A percentile compares a stretch with the other conserved stretches of the same genome.
Conservation (phyloP, 2,113 vertebrate genomes). For the Hepsetus odoe region DNA sequence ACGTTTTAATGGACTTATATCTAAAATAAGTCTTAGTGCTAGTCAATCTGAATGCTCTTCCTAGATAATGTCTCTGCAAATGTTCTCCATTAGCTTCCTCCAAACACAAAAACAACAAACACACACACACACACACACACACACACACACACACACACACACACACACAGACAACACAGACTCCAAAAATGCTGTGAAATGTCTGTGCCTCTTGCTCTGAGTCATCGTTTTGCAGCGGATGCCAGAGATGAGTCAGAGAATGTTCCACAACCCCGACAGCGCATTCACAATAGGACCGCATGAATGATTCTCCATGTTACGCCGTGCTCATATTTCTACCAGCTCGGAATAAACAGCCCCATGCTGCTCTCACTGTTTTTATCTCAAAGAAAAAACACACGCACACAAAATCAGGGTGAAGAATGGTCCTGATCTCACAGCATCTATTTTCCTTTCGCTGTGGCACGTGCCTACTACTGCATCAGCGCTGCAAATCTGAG, state of each 20-base stretch:
- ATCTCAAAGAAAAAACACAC: neutral
- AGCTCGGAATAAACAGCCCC: conserved; percentile 36
- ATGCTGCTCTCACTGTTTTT: neutral
- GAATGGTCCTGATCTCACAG: neutral
- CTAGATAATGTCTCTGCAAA: neutral
- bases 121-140: conserved; percentile 36
- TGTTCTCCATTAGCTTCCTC: neutral
- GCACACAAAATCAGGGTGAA: neutral
- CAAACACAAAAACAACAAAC: conserved; percentile 18
- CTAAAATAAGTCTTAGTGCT: no score
- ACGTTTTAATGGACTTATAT: no score
- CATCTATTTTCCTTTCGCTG: conserved; percentile 1
- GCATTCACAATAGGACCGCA: conserved; percentile 55
- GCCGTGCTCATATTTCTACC: conserved; percentile 51
- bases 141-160: conserved; percentile 41
- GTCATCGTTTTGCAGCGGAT: conserved; percentile 79
- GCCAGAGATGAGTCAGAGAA: conserved; percentile 86
- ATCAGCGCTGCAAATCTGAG: neutral
- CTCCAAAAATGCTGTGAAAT: conserved; percentile 50
- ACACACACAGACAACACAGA: conserved; percentile 32
- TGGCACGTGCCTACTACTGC: neutral
- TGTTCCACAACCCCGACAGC: conserved; percentile 72
- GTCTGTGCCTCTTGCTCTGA: conserved; percentile 77
- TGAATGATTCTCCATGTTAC: conserved; percentile 62
- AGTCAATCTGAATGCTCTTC: neutral